Percentiles rank a stretch among this genome's conserved stretches.
These are phyloP conservation scores for Aphodius sticticus DNA, from an alignment of 2,888 invertebrate genomes.

Conservation along the genomic window DNA sequence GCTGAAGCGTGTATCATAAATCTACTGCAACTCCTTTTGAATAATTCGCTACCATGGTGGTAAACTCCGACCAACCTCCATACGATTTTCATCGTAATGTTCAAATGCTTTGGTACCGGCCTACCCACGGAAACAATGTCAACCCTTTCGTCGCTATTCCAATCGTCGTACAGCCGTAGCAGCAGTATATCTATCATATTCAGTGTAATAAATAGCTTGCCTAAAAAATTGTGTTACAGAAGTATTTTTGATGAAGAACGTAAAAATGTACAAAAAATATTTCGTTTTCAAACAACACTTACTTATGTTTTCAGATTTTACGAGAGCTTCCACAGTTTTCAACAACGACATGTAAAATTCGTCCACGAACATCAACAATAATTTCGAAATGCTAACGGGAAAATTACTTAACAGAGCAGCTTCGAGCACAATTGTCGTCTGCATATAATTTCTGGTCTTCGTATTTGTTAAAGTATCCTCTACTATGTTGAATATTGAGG, in stretches of 20 bases:
- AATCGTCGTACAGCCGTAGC: neutral
- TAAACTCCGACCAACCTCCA: neutral
- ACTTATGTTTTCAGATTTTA: conserved; percentile 28
- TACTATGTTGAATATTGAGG: neutral
- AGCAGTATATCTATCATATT: neutral
- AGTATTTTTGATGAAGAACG: no score
- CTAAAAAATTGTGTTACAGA: neutral
- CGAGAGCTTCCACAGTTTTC: conserved; percentile 44
- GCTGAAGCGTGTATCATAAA: neutral
- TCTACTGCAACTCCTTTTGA: neutral
- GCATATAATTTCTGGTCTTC: neutral
- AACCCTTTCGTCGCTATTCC: neutral
- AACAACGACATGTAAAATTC: conserved; percentile 53
- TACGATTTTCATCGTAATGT: neutral
- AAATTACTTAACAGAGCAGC: conserved; percentile 55
- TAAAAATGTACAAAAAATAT: neutral
- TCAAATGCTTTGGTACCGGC: neutral
- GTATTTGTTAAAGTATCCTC: neutral
- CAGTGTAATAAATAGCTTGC: neutral
- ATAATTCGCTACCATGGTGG: neutral
- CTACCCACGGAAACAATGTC: neutral
- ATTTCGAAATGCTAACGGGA: conserved; percentile 51
- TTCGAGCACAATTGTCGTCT: conserved; percentile 9
- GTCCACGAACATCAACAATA: conserved; percentile 50
- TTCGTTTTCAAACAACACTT: conserved; percentile 8